Evolutionary conservation across 2,113 vertebrate genomes (phyloP).

Genomic region (Stigmatopora argus): DNA sequence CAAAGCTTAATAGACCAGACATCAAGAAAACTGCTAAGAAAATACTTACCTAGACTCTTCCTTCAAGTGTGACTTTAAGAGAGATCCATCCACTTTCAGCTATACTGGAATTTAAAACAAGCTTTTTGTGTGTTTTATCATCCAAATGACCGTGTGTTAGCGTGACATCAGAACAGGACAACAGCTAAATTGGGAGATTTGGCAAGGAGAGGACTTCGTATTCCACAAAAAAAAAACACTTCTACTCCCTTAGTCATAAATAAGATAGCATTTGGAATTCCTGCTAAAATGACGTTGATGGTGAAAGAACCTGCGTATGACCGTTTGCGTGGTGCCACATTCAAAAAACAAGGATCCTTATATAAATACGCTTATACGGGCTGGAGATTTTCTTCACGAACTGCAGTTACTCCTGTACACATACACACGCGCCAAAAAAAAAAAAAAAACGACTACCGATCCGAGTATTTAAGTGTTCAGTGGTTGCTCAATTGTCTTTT

Average conservation of each 20-base stretch:
- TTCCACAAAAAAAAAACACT: constrained; percentile 28
- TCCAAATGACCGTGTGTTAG: constrained; percentile 32
- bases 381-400: constrained; percentile 44
- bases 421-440: constrained; percentile 35
- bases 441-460: constrained; percentile 24
- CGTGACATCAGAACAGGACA: constrained; percentile 40
- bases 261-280: constrained; percentile 42
- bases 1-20: constrained; percentile 60
- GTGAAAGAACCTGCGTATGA: constrained; percentile 39
- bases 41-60: constrained; percentile 75
- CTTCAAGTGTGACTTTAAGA: constrained; percentile 50
- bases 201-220: constrained; percentile 12
- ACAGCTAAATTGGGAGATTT: constrained; percentile 52
- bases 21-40: constrained; percentile 63
- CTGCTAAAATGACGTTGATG: constrained; percentile 45
- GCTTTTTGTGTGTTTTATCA: constrained; percentile 14
- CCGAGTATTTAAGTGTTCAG: constrained; percentile 24
- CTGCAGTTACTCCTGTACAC: constrained; percentile 40
- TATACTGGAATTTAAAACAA: constrained; percentile 26
- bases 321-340: constrained; percentile 43
- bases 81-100: constrained; percentile 15
- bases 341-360: constrained; percentile 48
- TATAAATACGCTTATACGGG: constrained; percentile 53
- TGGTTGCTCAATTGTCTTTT: constrained; percentile 38
- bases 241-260: constrained; percentile 33